Conservation (phyloP, 2,888 invertebrate species). For the Epinotia bilunana region DNA sequence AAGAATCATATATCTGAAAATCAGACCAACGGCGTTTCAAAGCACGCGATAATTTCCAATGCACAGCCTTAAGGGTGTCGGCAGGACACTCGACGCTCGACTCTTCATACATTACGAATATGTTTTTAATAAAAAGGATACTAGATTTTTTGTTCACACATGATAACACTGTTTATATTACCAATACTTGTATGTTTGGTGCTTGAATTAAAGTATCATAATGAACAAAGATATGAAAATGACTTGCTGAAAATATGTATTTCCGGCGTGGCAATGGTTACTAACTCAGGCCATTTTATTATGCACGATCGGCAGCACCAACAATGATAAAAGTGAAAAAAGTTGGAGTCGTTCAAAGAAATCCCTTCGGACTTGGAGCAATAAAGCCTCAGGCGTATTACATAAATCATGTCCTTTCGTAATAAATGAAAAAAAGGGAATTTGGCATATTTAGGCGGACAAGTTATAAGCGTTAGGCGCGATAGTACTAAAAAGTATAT, state of each 20-base stretch:
- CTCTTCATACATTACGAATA: too few relatives aligned
- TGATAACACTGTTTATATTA: not conserved
- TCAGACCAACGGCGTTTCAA: too few relatives aligned
- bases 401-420: conserved; percentile 77
- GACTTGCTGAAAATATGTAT: conserved; percentile 15
- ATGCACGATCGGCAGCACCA: conserved; percentile 52
- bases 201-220: not conserved
- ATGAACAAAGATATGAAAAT: not conserved
- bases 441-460: conserved; percentile 60
- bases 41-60: too few relatives aligned
- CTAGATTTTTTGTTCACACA: not conserved
- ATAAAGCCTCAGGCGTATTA: conserved; percentile 77
- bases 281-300: conserved; percentile 32
- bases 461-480: conserved; percentile 20
- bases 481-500: not conserved
- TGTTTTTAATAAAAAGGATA: not conserved
- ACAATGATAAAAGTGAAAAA: conserved; percentile 68
- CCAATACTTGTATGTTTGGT: not conserved
- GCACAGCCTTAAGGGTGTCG: too few relatives aligned
- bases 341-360: conserved; percentile 61
- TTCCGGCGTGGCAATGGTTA: conserved; percentile 6
- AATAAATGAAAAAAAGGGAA: conserved; percentile 73
- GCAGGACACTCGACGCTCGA: too few relatives aligned
- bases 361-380: conserved; percentile 64
- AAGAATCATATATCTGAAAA: too few relatives aligned